Conservation (phyloP, 1,140 invertebrate genomes). For the Andrena cerasifolii region DNA sequence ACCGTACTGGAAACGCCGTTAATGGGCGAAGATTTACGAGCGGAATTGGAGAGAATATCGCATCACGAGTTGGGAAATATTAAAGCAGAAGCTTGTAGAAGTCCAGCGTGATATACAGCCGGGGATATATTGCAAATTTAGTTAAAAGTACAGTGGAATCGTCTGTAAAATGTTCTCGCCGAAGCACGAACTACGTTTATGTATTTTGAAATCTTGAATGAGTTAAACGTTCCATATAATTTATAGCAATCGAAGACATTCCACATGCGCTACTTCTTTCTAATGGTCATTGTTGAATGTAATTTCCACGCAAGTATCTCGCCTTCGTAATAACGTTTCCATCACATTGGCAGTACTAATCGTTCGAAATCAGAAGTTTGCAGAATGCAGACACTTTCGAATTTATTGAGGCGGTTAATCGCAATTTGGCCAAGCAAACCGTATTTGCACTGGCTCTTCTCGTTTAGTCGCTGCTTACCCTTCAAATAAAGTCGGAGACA, state of each 20-base stretch:
- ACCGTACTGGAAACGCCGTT: conserved; percentile 35
- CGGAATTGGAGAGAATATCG: background rate
- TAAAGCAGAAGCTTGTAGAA: conserved; percentile 16
- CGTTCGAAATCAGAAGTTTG: background rate
- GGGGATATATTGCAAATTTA: background rate
- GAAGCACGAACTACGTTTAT: no score
- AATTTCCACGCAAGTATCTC: no score
- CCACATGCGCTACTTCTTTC: no score
- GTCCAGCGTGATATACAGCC: background rate
- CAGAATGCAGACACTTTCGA: conserved; percentile 2
- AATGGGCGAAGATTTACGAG: conserved; percentile 29
- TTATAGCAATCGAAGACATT: background rate
- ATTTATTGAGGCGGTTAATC: background rate
- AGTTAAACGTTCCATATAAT: background rate
- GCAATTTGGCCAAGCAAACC: background rate
- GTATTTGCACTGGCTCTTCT: conserved; percentile 9
- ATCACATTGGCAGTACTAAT: no score
- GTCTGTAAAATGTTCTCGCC: background rate
- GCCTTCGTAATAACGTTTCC: no score
- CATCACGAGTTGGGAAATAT: conserved; percentile 18
- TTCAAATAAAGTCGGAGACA: background rate
- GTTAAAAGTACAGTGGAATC: conserved; percentile 1
- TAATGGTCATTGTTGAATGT: no score
- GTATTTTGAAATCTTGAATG: no score
- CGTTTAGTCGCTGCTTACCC: background rate